phyloP scores from a whole-genome alignment of 2,888 invertebrate genomes.

The Octonoba sinensis region DNA sequence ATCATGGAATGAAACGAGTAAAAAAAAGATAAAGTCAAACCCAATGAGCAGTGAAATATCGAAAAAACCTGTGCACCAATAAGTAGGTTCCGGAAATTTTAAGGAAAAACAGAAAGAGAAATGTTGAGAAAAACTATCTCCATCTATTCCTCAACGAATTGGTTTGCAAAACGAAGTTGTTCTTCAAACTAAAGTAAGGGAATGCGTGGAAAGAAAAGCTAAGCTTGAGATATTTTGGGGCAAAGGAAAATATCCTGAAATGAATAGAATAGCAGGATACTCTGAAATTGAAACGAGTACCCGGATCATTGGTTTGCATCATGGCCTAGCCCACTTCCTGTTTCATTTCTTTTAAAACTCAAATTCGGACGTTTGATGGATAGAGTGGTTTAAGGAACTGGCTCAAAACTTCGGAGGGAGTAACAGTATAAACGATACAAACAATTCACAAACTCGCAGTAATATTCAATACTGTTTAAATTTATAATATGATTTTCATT shows the following conservation, averaged over 20 bases:
- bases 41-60: no score
- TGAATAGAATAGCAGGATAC: slow-evolving; percentile 39
- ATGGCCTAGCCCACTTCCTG: slow-evolving; percentile 21
- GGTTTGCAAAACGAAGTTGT: no score
- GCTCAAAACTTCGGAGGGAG: slow-evolving; percentile 3
- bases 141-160: no score
- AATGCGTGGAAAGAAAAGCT: slow-evolving; percentile 33
- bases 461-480: no score
- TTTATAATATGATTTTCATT: no score
- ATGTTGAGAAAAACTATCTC: no score
- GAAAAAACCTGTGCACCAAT: no score
- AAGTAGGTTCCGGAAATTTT: no score
- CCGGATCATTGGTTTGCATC: slow-evolving; percentile 54
- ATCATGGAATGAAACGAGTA: no score
- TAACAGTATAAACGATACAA: slow-evolving; percentile 30
- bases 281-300: slow-evolving; percentile 44
- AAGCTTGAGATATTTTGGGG: neutral
- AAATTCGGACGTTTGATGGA: slow-evolving; percentile 56
- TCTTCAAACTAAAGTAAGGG: no score
- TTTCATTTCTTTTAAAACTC: slow-evolving; percentile 34
- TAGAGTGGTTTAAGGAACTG: slow-evolving; percentile 25
- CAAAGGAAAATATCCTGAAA: slow-evolving; percentile 11
- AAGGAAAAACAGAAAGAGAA: no score
- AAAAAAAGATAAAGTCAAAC: no score
- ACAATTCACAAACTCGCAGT: neutral